Conservation (phyloP, 2,113 vertebrate genomes). For the Osmerus mordax region DNA sequence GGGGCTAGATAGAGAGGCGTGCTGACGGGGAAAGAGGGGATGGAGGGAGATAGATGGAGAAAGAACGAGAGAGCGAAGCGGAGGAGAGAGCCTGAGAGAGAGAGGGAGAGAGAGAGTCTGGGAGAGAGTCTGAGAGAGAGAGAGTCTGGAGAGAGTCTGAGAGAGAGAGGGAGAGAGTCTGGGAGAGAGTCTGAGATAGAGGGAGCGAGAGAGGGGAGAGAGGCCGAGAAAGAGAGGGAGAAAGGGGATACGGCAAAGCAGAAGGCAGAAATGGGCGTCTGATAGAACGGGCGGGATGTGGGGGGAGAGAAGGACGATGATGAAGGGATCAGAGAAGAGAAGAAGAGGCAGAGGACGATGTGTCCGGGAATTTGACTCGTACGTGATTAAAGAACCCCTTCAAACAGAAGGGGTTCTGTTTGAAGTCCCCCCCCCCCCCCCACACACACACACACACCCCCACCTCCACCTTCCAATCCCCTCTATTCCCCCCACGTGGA, state of each 20-base stretch:
- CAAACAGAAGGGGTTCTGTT: conserved; percentile 12
- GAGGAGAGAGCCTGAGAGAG: neutral
- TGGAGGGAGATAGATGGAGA: conserved; percentile 5
- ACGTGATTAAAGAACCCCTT: conserved; percentile 33
- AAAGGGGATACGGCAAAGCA: neutral
- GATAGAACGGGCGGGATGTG: neutral
- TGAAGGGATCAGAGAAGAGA: neutral
- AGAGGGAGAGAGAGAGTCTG: too few species aligned
- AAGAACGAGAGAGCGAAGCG: conserved; percentile 29
- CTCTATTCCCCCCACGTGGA: conserved; percentile 21
- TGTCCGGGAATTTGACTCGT: conserved; percentile 23
- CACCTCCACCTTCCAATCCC: conserved; percentile 13
- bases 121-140: too few species aligned
- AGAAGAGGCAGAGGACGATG: neutral
- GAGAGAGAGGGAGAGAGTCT: conserved; percentile 33
- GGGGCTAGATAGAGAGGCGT: conserved; percentile 10
- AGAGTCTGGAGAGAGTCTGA: too few species aligned
- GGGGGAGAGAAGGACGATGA: neutral
- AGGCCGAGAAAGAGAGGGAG: neutral
- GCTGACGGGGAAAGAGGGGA: neutral
- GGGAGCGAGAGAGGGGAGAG: too few species aligned
- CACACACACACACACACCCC: neutral
- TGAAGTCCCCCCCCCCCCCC: conserved; percentile 31
- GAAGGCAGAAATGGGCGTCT: conserved; percentile 24
- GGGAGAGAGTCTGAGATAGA: too few species aligned